Percentiles rank a stretch among this genome's conserved stretches.
Conservation (phyloP, 2,888 invertebrate genomes). For the Ophioninae sp. region DNA sequence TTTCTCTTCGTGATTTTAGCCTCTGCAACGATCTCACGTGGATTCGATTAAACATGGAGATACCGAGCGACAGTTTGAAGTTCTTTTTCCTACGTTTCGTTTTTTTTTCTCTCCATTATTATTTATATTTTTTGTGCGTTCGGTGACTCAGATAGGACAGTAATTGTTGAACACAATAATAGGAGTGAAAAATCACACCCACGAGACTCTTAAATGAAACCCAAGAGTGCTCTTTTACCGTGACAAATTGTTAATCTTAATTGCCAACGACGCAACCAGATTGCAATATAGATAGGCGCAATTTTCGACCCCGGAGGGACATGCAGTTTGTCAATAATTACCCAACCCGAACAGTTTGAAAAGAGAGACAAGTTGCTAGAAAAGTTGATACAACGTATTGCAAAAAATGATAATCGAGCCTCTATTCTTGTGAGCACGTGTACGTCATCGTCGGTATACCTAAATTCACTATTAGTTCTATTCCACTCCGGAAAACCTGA, state of each 20-base stretch:
- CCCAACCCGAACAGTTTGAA: conserved; percentile 41
- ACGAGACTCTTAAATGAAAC: conserved; percentile 54
- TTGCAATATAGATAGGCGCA: conserved; percentile 56
- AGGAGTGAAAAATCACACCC: conserved; percentile 47
- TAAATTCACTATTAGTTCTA: neutral
- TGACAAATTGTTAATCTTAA: conserved; percentile 64
- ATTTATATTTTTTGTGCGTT: no score
- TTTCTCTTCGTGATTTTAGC: conserved; percentile 10
- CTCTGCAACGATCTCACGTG: neutral
- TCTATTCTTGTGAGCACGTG: conserved; percentile 20
- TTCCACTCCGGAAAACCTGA: conserved; percentile 1
- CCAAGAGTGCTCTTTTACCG: conserved; percentile 53
- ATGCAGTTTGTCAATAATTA: conserved; percentile 62
- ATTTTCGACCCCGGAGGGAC: conserved; percentile 56
- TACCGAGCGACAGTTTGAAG: conserved; percentile 12
- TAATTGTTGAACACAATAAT: conserved; percentile 42
- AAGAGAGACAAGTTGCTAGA: conserved; percentile 32
- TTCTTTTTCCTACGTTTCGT: neutral
- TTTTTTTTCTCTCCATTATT: neutral
- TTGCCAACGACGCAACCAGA: conserved; percentile 54
- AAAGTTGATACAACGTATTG: neutral
- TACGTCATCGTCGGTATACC: neutral
- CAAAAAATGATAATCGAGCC: conserved; percentile 14
- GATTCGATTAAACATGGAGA: conserved; percentile 35
- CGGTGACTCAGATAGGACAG: conserved; percentile 38